Evolutionary conservation across 2,113 vertebrate genomes (phyloP), one percentile per base, ranked within the genome.

Genomic region (Cochlearius cochlearius): DNA sequence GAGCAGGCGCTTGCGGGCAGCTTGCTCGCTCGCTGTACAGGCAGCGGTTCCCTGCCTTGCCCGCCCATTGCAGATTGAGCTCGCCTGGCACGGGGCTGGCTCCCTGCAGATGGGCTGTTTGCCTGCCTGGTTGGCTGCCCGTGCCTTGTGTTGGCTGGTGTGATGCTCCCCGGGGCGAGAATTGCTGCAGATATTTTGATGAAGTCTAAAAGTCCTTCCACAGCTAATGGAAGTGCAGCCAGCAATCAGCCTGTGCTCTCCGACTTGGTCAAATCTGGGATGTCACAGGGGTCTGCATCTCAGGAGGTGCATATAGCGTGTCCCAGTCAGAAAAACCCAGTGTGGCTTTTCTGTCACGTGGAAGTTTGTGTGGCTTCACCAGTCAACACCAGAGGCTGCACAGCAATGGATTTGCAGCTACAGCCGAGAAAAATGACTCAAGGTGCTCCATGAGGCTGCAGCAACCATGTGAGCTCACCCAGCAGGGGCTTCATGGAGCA

Each of bases 1-100:
- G 29, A 39, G 34, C 56, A 93, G 88, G 55, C 43, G 77, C 60
- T 81, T 3, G 32, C 1, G 4, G 79, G 41, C 83, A 88, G 41
- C 79, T 56, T 38, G 56, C 75, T 84, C 0, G 2, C 56, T 63
- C 1, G 0, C 47, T 0, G 0, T 26, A 15, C 47, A 72, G 81
- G 81, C 87, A 94, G 62, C 2, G 32, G 85, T 81, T 78, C 39
- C 59, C 80, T 66, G 71, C 36, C 41, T 58, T 68, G 72, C 79
- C 74, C 76, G 58, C 79, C 50, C 21, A 1, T 16, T 3, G 14
- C 91, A 91, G 71, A 77, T 15, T 29, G 72, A 62, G 88, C 59
- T 94, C 2, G 15, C 59, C 82, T 79, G 86, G 86, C 92, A 73
- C 1, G 0, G 29, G 38, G 67, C 72, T 94, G 77, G 59, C 50